Conservation (phyloP, 92 coral and sea anemone genomes). For the Pocillopora meandrina region DNA sequence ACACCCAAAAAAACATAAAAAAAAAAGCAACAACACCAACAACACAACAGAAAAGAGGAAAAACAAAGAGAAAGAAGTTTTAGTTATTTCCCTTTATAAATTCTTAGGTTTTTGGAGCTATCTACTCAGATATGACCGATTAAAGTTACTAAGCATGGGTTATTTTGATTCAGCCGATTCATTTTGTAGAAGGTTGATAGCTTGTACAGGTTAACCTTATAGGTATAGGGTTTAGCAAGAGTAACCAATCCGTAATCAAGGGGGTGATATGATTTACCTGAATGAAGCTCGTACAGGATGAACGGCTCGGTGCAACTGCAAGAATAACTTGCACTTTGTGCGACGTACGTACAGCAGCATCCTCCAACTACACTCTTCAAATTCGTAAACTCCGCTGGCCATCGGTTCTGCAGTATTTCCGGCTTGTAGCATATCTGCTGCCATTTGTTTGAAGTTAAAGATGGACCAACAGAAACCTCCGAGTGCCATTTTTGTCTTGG, state of each 20-base stretch:
- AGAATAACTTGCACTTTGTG: constrained; percentile 15
- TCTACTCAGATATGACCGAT: no score
- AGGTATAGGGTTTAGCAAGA: background rate
- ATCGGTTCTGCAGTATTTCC: constrained; percentile 1
- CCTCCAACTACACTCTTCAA: constrained; percentile 16
- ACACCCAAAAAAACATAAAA: no score
- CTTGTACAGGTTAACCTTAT: no score
- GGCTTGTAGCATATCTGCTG: background rate
- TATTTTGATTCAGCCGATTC: no score
- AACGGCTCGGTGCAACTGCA: constrained; percentile 6
- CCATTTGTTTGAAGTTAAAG: background rate
- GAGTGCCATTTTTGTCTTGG: no score
- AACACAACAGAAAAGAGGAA: no score
- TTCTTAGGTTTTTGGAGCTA: no score
- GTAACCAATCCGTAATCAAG: background rate
- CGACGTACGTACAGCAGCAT: background rate
- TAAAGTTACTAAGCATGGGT: no score
- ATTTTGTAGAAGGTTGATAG: no score
- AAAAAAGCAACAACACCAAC: no score
- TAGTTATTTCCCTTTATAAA: no score
- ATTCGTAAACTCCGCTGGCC: background rate
- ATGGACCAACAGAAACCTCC: constrained; percentile 15
- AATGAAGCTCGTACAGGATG: constrained; percentile 5
- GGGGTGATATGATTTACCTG: background rate
- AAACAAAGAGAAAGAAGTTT: no score